A percentile compares a stretch with the other conserved stretches of the same genome.
phyloP scores from a whole-genome alignment of 2,888 invertebrate species.

The Drosophila mercatorum region DNA sequence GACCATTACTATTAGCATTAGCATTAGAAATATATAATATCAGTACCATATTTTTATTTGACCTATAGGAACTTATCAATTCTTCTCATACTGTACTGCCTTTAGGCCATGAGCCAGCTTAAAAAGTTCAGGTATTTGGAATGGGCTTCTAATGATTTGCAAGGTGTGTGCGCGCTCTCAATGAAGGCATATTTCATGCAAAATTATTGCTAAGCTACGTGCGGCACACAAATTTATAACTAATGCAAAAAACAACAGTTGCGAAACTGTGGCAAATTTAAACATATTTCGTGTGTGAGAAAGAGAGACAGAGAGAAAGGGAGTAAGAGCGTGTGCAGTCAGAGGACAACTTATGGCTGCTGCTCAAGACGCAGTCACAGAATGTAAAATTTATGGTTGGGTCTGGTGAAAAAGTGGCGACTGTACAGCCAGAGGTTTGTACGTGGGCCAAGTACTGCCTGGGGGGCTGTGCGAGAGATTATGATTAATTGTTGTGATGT shows the following conservation, averaged over 20 bases:
- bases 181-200: constrained; percentile 66
- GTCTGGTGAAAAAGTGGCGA: constrained; percentile 63
- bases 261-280: constrained; percentile 63
- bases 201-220: constrained; percentile 71
- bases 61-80: not conserved
- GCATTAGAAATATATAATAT: not conserved
- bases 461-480: constrained; percentile 63
- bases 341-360: constrained; percentile 68
- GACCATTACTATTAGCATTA: not conserved
- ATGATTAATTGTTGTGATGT: constrained; percentile 72
- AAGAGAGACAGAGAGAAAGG: not conserved
- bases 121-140: not conserved
- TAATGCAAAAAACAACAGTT: constrained; percentile 62
- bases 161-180: constrained; percentile 9
- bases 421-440: constrained; percentile 32
- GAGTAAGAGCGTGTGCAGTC: not conserved
- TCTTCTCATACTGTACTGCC: not conserved
- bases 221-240: constrained; percentile 54
- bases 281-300: constrained; percentile 58
- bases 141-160: constrained; percentile 5
- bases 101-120: not conserved
- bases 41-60: not conserved
- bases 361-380: constrained; percentile 65
- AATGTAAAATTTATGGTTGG: constrained; percentile 74
- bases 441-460: constrained; percentile 67